Conservation (phyloP, 2,797 vertebrate species). For the Gymnothorax reevesii region DNA sequence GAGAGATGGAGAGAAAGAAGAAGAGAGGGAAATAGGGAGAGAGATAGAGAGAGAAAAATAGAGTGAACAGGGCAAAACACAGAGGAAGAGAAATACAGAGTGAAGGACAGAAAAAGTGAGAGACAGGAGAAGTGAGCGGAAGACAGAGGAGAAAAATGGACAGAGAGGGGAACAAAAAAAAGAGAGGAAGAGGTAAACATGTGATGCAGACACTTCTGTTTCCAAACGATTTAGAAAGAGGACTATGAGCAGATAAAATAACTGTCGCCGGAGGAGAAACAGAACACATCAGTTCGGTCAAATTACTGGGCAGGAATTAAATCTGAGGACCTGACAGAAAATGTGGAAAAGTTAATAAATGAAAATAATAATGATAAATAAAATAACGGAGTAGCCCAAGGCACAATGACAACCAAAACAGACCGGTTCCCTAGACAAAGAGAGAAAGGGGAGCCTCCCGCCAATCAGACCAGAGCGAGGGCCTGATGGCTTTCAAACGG, state of each 20-base stretch:
- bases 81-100: neutral
- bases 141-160: neutral
- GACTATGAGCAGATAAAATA: neutral
- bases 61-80: neutral
- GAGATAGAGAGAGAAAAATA: neutral
- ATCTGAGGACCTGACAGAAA: neutral
- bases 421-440: neutral
- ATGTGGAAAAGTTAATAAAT: neutral
- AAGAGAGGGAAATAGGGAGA: neutral
- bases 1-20: neutral
- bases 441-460: neutral
- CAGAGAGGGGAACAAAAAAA: neutral
- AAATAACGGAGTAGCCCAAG: neutral
- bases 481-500: constrained; percentile 36
- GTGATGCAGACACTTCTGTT: neutral
- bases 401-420: constrained; percentile 34
- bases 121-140: constrained; percentile 28
- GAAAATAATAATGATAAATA: neutral
- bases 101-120: neutral
- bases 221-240: neutral
- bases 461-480: constrained; percentile 18
- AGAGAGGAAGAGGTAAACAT: neutral
- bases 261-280: neutral
- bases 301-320: neutral
- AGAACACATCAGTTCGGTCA: neutral